phyloP scores from a whole-genome alignment of 2,888 invertebrate species.

The Sinotaia quadrata region DNA sequence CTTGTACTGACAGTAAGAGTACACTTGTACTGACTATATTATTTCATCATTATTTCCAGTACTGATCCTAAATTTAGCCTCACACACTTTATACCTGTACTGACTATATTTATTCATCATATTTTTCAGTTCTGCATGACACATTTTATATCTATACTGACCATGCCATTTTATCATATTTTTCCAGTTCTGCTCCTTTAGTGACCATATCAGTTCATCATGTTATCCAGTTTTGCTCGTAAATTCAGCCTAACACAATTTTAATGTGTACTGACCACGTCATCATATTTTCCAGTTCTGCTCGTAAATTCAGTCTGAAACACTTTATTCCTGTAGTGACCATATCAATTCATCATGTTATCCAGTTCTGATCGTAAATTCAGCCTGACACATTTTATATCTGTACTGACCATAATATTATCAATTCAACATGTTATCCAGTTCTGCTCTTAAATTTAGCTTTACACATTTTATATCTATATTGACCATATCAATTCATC shows the following conservation, averaged over 20 bases:
- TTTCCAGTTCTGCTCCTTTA: not conserved
- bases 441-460: not conserved
- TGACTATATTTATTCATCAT: too few species aligned
- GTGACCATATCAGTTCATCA: not conserved
- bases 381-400: not conserved
- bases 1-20: too few species aligned
- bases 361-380: not conserved
- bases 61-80: not conserved
- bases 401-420: too few species aligned
- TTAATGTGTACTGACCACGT: not conserved
- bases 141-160: too few species aligned
- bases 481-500: too few species aligned
- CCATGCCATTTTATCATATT: too few species aligned
- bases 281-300: conserved; percentile 61
- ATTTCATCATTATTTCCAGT: too few species aligned
- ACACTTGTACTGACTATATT: too few species aligned
- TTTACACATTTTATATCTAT: not conserved
- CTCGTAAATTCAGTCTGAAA: conserved; percentile 70
- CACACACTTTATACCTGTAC: not conserved
- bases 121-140: too few species aligned
- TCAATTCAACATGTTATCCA: too few species aligned
- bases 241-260: not conserved
- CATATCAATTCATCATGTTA: too few species aligned
- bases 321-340: too few species aligned
- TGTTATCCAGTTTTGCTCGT: conserved; percentile 56